These are phyloP conservation scores for Merluccius polli DNA, from an alignment of 2,797 vertebrate genomes.

Conservation along the genomic window DNA sequence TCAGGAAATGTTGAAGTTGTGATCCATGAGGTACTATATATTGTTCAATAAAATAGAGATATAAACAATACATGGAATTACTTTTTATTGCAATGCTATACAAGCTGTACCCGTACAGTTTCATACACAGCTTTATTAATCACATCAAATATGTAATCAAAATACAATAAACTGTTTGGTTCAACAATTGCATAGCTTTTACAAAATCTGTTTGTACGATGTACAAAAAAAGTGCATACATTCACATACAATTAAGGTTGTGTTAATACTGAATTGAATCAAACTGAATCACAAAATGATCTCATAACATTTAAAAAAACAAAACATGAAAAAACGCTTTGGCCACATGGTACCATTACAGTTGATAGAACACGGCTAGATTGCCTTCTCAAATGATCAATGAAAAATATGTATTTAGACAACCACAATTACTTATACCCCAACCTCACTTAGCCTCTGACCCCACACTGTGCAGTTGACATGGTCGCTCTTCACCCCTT, in stretches of 20 bases:
- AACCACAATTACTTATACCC: not conserved
- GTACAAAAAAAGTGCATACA: not conserved
- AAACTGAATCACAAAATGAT: too few relatives aligned
- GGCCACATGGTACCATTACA: not conserved
- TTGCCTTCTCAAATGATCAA: not conserved
- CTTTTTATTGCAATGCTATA: slow-evolving; percentile 2
- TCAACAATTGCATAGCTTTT: slow-evolving; percentile 2
- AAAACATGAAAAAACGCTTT: not conserved
- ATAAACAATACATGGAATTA: slow-evolving; percentile 1
- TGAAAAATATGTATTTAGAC: slow-evolving; percentile 12
- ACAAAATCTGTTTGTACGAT: not conserved
- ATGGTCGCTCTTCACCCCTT: not conserved
- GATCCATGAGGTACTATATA: not conserved
- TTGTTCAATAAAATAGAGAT: slow-evolving; percentile 21
- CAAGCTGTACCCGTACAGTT: not conserved
- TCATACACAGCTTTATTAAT: not conserved
- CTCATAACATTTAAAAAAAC: not conserved
- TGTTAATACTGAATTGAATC: too few relatives aligned
- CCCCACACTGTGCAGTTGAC: slow-evolving; percentile 20
- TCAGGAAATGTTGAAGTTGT: not conserved
- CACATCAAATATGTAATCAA: not conserved
- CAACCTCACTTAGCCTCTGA: slow-evolving; percentile 38
- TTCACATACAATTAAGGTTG: not conserved
- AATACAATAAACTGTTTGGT: not conserved
- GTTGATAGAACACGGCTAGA: not conserved